Percentiles rank a stretch among this genome's conserved stretches.
phyloP scores from a whole-genome alignment of 2,113 vertebrate species.

The Microcebus ravelobensis region DNA sequence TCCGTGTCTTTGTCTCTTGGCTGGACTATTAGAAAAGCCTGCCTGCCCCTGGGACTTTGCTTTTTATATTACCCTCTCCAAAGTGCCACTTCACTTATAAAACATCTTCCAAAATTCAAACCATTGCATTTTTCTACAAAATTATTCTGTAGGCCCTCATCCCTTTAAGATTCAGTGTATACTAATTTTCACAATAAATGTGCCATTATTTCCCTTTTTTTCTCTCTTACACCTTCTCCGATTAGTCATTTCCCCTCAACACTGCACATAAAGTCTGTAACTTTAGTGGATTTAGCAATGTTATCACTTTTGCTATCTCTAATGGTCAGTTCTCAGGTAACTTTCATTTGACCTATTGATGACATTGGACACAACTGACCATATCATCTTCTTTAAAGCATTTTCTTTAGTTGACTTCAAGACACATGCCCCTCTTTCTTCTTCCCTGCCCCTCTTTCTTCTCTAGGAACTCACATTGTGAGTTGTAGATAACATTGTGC shows the following conservation, averaged over 20 bases:
- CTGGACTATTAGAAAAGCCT: background rate
- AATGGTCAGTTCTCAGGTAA: background rate
- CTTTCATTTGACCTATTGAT: background rate
- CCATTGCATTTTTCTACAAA: background rate
- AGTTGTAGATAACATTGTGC: background rate
- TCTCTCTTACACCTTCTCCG: background rate
- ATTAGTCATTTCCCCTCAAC: background rate
- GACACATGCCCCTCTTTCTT: too few relatives aligned
- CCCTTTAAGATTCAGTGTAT: background rate
- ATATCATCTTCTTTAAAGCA: background rate
- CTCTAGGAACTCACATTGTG: background rate
- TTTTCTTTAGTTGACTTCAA: background rate
- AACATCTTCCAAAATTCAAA: background rate
- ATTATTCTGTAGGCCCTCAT: background rate
- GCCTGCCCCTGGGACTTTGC: fast-evolving
- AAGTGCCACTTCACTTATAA: background rate
- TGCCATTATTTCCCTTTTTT: background rate
- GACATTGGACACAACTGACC: background rate
- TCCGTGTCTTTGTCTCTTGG: background rate
- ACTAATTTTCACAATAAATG: background rate
- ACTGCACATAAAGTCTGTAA: background rate
- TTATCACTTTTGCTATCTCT: background rate
- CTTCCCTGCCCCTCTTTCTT: background rate
- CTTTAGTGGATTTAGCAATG: background rate
- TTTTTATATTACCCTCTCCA: background rate